Evolutionary conservation across 2,113 vertebrate species (phyloP).

Genomic region (Strigops habroptila): DNA sequence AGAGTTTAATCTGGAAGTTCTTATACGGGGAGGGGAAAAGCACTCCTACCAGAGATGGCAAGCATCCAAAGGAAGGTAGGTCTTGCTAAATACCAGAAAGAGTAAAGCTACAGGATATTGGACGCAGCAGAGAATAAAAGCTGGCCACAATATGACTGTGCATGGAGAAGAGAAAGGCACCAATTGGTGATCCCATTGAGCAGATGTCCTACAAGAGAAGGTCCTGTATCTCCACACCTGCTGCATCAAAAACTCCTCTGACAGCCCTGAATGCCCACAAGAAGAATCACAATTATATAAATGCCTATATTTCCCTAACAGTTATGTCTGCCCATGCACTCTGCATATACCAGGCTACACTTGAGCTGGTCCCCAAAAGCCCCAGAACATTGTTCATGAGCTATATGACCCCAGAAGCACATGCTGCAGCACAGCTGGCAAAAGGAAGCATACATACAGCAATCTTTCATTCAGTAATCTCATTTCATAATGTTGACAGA

Average conservation of each 20-base stretch:
- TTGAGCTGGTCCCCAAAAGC: not conserved
- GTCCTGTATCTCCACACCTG: not conserved
- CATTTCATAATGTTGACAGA: not conserved
- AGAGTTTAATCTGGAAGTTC: not conserved
- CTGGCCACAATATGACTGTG: not conserved
- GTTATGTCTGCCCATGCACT: not conserved
- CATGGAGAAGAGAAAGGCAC: not conserved
- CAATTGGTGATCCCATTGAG: not conserved
- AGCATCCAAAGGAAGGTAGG: not conserved
- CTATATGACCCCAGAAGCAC: not conserved
- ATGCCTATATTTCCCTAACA: not conserved
- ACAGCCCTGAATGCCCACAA: not conserved
- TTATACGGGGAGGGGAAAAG: not conserved
- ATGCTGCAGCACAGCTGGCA: not conserved
- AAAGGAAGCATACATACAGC: rapidly evolving
- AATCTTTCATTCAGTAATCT: not conserved
- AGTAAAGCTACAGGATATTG: not conserved
- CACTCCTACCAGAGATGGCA: not conserved
- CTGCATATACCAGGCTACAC: not conserved
- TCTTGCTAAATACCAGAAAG: not conserved
- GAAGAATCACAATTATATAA: not conserved
- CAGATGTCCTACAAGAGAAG: not conserved
- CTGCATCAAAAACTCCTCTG: not conserved
- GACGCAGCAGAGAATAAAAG: rapidly evolving
- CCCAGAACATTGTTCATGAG: not conserved